phyloP scores from a whole-genome alignment of 2,797 vertebrate species.

The Thalassophryne amazonica region DNA sequence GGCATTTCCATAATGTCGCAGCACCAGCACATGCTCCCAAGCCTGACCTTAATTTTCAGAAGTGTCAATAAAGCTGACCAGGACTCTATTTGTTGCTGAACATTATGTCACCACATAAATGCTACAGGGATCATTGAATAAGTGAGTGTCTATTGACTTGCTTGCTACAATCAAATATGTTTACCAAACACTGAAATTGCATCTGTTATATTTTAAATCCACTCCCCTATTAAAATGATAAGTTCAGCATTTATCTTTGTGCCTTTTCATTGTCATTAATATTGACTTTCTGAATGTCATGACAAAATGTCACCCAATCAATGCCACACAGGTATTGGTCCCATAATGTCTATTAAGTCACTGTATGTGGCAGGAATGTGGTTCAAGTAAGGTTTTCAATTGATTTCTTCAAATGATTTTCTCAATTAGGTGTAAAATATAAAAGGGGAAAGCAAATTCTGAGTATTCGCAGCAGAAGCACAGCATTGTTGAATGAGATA shows the following conservation, averaged over 20 bases:
- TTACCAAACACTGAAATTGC: conserved; percentile 1
- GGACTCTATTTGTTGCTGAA: conserved; percentile 17
- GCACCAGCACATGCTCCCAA: no score
- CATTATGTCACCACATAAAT: background rate
- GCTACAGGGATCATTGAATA: background rate
- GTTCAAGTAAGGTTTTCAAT: conserved; percentile 34
- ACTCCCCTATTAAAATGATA: conserved; percentile 23
- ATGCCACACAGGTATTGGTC: conserved; percentile 28
- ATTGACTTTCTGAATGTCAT: conserved; percentile 72
- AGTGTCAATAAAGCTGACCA: no score
- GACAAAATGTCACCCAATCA: conserved; percentile 63
- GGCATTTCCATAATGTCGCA: no score
- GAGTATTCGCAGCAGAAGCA: no score
- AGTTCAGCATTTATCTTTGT: conserved; percentile 29
- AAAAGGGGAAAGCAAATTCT: conserved; percentile 55
- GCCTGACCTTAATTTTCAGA: no score
- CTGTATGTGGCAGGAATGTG: conserved; percentile 12
- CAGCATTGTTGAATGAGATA: no score
- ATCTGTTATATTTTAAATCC: conserved; percentile 1
- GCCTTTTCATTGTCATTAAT: conserved; percentile 17
- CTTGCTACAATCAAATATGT: conserved; percentile 10
- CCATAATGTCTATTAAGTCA: conserved; percentile 34
- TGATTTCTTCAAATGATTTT: conserved; percentile 55
- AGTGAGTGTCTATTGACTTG: conserved; percentile 7
- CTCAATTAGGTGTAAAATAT: conserved; percentile 41